Base-by-base conservation (phyloP, 2,797 vertebrate genomes). In the Galago senegalensis region DNA sequence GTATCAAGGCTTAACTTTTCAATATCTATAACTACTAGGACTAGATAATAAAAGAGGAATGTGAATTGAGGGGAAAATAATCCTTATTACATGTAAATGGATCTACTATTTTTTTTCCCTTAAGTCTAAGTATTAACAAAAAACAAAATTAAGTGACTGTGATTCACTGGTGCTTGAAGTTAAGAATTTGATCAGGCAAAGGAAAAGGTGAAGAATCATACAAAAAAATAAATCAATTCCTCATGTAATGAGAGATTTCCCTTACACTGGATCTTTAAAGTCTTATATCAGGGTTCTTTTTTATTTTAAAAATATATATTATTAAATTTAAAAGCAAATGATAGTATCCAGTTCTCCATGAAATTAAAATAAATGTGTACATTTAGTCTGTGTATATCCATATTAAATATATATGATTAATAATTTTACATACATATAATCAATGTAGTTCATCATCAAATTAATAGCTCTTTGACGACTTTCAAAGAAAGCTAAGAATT, bases 71-170 rank as follows among this genome's bases (percentile, higher is more conserved):
- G 25, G 20, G 2, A 37, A 69, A 67, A 67, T 63, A 65, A 53
- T 40, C 3, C 8, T 84, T 65, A 70, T 17, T 87, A 43, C 40
- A 43, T 43, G 40, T 63, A 69, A 94, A 67, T 70, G 29, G n/a
- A 65, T 21, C 25, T 77, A 89, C n/a, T 53, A 67, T 17, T 27
- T 86, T 95, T 49, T 49, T 25, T 21, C 11, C 46, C 65, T 70
- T 91, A 86, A 34, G 3, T 14, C 56, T 80, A 86, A 60, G 13
- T 60, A 87, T 70, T 73, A 73, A 69, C 40, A 95, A 85, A 86
- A 88, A 80, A 79, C 37, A 77, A 93, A 97, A 89, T 60, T 88
- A 93, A 81, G 16, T 89, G 12, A 69, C 7, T 10, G 11, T 65
- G 11, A 89, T 72, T 2, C 53, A 84, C 13, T 29, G 7, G 70